A percentile compares a stretch with the other conserved stretches of the same genome.
These are phyloP conservation scores for Tillus elongatus DNA, from an alignment of 2,888 invertebrate species.

Conservation along the genomic window DNA sequence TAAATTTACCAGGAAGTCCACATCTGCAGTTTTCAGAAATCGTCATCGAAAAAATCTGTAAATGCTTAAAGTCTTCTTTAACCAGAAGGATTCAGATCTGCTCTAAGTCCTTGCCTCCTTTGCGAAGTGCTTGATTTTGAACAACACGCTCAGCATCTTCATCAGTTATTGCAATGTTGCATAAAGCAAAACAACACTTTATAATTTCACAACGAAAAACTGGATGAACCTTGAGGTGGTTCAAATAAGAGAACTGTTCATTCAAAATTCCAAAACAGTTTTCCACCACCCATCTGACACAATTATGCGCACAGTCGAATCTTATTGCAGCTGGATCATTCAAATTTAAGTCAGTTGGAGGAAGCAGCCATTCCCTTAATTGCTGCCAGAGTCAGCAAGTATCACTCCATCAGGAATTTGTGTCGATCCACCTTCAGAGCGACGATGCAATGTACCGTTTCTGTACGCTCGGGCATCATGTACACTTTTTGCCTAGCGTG, in stretches of 20 bases:
- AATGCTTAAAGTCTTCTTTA: too few species aligned
- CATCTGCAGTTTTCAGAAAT: too few species aligned
- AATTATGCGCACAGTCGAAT: not conserved
- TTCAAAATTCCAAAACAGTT: not conserved
- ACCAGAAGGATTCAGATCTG: too few species aligned
- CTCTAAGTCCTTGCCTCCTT: too few species aligned
- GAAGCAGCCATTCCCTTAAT: not conserved
- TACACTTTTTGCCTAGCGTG: not conserved
- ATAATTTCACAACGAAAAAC: not conserved
- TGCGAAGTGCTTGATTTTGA: too few species aligned
- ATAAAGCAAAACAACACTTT: not conserved
- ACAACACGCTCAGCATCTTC: too few species aligned
- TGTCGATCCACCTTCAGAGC: not conserved
- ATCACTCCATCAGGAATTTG: not conserved
- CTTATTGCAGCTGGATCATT: not conserved
- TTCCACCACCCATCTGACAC: not conserved
- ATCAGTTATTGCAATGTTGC: too few species aligned
- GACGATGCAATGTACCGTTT: not conserved
- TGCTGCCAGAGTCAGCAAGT: not conserved
- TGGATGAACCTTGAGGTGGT: not conserved
- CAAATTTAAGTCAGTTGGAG: not conserved
- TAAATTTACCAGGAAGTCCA: too few species aligned
- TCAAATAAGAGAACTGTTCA: not conserved
- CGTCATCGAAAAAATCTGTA: too few species aligned
- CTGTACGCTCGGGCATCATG: not conserved